Evolutionary conservation across 2,113 vertebrate species (phyloP).

Genomic region (Ibidorhyncha struthersii): DNA sequence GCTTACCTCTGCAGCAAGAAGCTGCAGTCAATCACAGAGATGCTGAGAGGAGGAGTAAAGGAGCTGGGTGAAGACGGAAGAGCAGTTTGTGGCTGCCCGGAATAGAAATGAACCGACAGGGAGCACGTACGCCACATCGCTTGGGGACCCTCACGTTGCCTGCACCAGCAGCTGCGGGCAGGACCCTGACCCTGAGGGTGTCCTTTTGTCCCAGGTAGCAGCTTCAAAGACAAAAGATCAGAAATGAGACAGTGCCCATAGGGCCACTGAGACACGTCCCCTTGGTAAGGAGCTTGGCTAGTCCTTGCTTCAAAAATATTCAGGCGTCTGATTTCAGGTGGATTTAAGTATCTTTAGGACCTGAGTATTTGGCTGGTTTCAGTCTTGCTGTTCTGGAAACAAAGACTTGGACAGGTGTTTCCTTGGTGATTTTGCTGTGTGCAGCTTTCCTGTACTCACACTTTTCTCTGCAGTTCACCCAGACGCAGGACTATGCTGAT

Average conservation of each 20-base stretch:
- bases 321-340: neutral
- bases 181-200: neutral
- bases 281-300: neutral
- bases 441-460: neutral
- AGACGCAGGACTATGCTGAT: neutral
- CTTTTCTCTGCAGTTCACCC: neutral
- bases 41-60: neutral
- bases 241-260: neutral
- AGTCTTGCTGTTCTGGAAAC: neutral
- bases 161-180: neutral
- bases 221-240: neutral
- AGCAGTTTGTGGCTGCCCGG: neutral
- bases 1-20: neutral
- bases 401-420: neutral
- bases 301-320: neutral
- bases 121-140: neutral
- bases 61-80: neutral
- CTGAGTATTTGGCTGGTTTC: neutral
- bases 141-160: neutral
- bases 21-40: neutral
- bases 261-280: neutral
- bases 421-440: neutral
- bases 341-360: neutral
- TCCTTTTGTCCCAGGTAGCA: neutral
- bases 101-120: neutral